Conservation (phyloP, 2,888 invertebrate species). For the Poecilus cupreus region DNA sequence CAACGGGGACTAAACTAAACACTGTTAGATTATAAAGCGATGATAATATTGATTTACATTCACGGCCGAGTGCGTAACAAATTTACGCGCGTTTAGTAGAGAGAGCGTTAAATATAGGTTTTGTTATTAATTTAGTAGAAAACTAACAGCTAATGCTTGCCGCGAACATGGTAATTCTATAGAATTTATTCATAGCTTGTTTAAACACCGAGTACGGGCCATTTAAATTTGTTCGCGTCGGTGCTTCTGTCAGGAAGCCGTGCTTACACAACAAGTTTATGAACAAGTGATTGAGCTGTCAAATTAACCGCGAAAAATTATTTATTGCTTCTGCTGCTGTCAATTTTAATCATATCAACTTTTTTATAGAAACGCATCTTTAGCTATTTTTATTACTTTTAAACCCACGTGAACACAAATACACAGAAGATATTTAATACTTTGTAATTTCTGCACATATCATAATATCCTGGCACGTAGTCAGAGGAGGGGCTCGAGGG, state of each 20-base stretch:
- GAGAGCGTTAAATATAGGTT: slow-evolving; percentile 54
- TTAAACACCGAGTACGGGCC: slow-evolving; percentile 34
- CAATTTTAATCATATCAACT: slow-evolving; percentile 33
- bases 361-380: not conserved
- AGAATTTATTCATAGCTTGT: slow-evolving; percentile 55
- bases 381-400: not conserved
- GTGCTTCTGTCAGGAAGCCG: slow-evolving; percentile 37
- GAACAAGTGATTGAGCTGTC: slow-evolving; percentile 42
- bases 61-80: slow-evolving; percentile 49
- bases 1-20: slow-evolving; percentile 13
- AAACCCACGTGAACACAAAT: no score
- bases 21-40: slow-evolving; percentile 45
- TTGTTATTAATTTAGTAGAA: slow-evolving; percentile 54
- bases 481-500: no score
- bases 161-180: slow-evolving; percentile 53
- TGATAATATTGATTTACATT: slow-evolving; percentile 58
- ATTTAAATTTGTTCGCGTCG: slow-evolving; percentile 53
- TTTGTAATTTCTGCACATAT: no score
- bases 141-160: slow-evolving; percentile 51
- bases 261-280: slow-evolving; percentile 29
- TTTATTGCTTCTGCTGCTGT: slow-evolving; percentile 38
- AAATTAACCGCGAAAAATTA: slow-evolving; percentile 38
- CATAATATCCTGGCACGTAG: no score
- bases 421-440: no score
- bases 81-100: slow-evolving; percentile 48